Base-by-base conservation (phyloP, 2,888 invertebrate genomes). In the Hipparchia semele region DNA sequence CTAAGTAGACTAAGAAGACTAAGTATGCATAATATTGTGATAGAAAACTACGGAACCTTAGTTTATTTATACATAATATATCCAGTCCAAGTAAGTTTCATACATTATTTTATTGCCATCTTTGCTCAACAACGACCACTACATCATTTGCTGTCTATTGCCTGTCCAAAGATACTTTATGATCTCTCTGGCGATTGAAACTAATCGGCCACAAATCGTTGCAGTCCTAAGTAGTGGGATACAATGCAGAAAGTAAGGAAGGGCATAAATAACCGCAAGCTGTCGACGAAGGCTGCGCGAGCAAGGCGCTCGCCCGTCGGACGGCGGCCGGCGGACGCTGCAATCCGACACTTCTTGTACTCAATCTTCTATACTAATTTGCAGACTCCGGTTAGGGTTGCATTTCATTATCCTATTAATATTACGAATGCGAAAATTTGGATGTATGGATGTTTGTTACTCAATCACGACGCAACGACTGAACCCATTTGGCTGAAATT, bases 291-390 rank as follows among this genome's bases (percentile, higher is more conserved):
- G 82, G 85, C 79, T 84, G 83, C 83, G 84, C 86, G 83, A 83
- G 84, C 86, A 83, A 83, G 86, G 84, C 84, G 84, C 86, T 84
- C 84, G 80, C 79, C 75, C 71, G 80, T 77, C 82, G 79, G 49
- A 6, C 49, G 49, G 82, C 79, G 84, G 85, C 81, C 79, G 91
- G 39, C 49, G 49, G 82, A 79, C 84, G 85, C 81, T 80, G 91
- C 87, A 91, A 92, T 86, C 87, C 82, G 87, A 92, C 86, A 90
- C 91, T 88, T 87, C 87, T 87, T 90, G 90, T 90, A 87, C 87
- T 88, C 85, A 88, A 90, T 90, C 88, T 87, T 87, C 87, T 83
- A 86, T 87, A 88, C 88, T 89, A 90, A 91, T 90, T 91, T 86
- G 90, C 89, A 80, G 82, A 83, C 81, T 78, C 73, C 71, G 71